Percentiles rank a stretch among this genome's conserved stretches.
phyloP scores from a whole-genome alignment of 2,888 invertebrate species.

The Dicyrtomina minuta region DNA sequence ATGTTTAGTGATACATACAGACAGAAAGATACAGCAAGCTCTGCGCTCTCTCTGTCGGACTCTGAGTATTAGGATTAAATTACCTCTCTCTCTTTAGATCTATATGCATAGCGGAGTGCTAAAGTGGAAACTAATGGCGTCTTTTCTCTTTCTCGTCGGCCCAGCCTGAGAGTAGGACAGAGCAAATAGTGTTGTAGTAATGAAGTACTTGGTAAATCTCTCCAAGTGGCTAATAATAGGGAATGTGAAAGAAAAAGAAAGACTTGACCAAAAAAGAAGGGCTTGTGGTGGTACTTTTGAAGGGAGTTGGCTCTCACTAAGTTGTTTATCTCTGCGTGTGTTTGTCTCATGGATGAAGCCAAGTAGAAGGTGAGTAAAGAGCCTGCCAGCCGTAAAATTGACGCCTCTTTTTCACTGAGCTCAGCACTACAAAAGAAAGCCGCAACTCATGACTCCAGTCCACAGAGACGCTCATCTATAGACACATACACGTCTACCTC shows the following conservation, averaged over 20 bases:
- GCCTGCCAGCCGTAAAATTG: slow-evolving; percentile 46
- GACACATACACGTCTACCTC: neutral
- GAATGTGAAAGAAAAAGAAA: slow-evolving; percentile 12
- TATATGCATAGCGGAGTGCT: neutral
- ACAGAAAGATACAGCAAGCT: too few species aligned
- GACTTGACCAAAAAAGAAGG: neutral
- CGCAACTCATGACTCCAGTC: slow-evolving; percentile 22
- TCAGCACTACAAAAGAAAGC: slow-evolving; percentile 34
- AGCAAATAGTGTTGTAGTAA: slow-evolving; percentile 23
- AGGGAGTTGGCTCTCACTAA: slow-evolving; percentile 17
- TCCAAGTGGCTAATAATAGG: slow-evolving; percentile 29
- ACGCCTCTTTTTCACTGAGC: slow-evolving; percentile 46
- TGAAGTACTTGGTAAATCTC: slow-evolving; percentile 20
- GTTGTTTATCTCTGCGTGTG: slow-evolving; percentile 30
- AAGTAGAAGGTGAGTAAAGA: slow-evolving; percentile 43
- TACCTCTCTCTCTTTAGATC: neutral
- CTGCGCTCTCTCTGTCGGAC: too few species aligned
- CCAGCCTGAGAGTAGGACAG: neutral
- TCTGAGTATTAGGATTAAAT: neutral
- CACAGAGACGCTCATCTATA: neutral
- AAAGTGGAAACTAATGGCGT: slow-evolving; percentile 9
- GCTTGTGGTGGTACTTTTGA: slow-evolving; percentile 1
- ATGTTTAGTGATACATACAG: too few species aligned
- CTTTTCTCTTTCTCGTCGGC: neutral
- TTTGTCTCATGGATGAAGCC: slow-evolving; percentile 29